These are phyloP conservation scores for Salminus brasiliensis DNA, from an alignment of 2,113 vertebrate species.

Conservation along the genomic window DNA sequence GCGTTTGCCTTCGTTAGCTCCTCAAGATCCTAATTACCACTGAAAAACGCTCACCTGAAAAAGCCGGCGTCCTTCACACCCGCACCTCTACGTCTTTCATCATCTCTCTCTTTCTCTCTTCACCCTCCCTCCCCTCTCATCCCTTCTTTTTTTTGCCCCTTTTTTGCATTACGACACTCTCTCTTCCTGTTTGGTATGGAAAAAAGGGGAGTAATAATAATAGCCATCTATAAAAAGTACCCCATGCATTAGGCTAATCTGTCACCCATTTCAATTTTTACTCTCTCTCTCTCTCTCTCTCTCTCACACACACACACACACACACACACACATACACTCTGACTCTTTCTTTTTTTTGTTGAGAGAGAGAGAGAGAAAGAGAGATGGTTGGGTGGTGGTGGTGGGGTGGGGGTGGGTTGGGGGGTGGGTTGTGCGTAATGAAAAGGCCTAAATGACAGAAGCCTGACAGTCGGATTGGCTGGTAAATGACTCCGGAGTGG, in stretches of 20 bases:
- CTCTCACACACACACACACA: constrained; percentile 59
- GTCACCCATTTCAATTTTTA: constrained; percentile 86
- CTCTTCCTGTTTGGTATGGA: constrained; percentile 70
- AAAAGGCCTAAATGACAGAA: constrained; percentile 99
- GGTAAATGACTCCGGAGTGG: constrained; percentile 99
- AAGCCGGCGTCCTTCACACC: constrained; percentile 48
- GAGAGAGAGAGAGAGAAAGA: constrained; percentile 59
- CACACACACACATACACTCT: no score
- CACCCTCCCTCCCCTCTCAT: constrained; percentile 46
- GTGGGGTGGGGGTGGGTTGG: constrained; percentile 11
- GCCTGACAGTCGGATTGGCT: constrained; percentile 99
- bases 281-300: constrained; percentile 40
- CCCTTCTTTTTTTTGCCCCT: constrained; percentile 40
- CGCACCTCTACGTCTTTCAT: constrained; percentile 2
- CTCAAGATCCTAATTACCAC: constrained; percentile 71
- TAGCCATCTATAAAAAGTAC: constrained; percentile 82
- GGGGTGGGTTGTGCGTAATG: constrained; percentile 85
- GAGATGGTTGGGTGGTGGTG: constrained; percentile 33
- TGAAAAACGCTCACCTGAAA: constrained; percentile 64
- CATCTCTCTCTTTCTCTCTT: constrained; percentile 31
- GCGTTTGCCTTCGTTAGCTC: constrained; percentile 61
- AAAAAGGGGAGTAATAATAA: constrained; percentile 76
- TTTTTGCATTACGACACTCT: constrained; percentile 69
- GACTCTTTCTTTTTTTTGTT: constrained; percentile 43
- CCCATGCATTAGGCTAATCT: constrained; percentile 88